phyloP scores from a whole-genome alignment of 2,888 invertebrate species.

The Palloptera scutellata region DNA sequence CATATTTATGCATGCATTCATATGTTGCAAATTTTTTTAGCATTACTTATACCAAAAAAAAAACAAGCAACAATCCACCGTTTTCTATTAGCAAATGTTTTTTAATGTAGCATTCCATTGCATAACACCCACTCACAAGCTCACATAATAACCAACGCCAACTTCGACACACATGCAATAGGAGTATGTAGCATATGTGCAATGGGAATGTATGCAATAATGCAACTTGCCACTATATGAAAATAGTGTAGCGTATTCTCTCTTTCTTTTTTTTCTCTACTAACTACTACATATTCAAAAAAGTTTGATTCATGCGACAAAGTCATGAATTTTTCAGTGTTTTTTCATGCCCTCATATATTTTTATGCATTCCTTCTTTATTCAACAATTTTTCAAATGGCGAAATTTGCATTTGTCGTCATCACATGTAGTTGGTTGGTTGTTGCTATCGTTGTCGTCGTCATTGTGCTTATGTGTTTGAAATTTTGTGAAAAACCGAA shows the following conservation, averaged over 20 bases:
- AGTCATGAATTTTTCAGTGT: slow-evolving; percentile 34
- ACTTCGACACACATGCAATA: neutral
- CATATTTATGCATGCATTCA: slow-evolving; percentile 6
- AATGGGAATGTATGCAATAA: too few relatives aligned
- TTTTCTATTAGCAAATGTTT: slow-evolving; percentile 6
- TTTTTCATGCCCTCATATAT: slow-evolving; percentile 9
- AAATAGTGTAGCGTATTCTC: neutral
- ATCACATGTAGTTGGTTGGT: too few relatives aligned
- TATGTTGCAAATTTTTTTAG: slow-evolving; percentile 1
- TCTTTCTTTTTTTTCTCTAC: slow-evolving; percentile 2
- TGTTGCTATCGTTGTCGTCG: too few relatives aligned
- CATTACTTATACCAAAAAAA: neutral
- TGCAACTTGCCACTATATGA: too few relatives aligned
- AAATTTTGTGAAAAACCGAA: too few relatives aligned
- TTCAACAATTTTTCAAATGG: slow-evolving; percentile 17
- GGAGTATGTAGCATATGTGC: neutral
- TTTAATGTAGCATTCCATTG: slow-evolving; percentile 12
- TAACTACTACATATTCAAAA: slow-evolving; percentile 15
- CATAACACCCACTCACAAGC: neutral
- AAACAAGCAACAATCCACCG: neutral
- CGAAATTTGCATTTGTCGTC: slow-evolving; percentile 23
- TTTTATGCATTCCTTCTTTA: slow-evolving; percentile 1
- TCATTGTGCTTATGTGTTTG: too few relatives aligned
- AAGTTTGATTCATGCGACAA: slow-evolving; percentile 29
- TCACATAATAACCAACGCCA: neutral